Percentiles rank a stretch among this genome's conserved stretches.
phyloP scores from a whole-genome alignment of 2,797 vertebrate genomes.

The Lacerta agilis region DNA sequence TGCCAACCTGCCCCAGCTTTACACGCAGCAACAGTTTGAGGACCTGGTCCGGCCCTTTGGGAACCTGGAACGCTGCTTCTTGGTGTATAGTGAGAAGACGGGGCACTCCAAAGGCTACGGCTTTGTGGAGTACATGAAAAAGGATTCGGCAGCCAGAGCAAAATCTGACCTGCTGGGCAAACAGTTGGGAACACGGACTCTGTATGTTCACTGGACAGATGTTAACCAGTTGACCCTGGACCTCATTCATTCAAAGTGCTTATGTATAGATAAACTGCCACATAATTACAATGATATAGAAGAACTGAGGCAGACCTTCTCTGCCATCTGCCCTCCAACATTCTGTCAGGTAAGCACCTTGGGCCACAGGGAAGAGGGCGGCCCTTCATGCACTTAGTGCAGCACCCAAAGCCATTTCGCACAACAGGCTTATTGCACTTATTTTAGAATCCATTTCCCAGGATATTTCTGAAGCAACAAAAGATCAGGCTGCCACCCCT shows the following conservation, averaged over 20 bases:
- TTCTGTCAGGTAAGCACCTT: slow-evolving; percentile 88
- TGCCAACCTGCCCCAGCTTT: slow-evolving; percentile 88
- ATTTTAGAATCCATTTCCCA: neutral
- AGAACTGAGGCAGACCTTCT: slow-evolving; percentile 82
- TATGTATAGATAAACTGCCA: slow-evolving; percentile 89
- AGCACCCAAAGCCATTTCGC: neutral
- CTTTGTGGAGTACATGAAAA: slow-evolving; percentile 97
- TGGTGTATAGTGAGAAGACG: slow-evolving; percentile 86
- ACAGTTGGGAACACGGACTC: slow-evolving; percentile 88
- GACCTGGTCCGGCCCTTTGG: slow-evolving; percentile 93
- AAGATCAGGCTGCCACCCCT: neutral
- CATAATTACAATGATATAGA: slow-evolving; percentile 81
- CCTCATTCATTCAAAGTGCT: slow-evolving; percentile 88
- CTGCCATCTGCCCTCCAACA: slow-evolving; percentile 77
- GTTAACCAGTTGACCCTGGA: slow-evolving; percentile 86
- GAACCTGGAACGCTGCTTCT: slow-evolving; percentile 92
- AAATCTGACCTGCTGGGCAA: slow-evolving; percentile 92
- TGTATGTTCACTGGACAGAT: slow-evolving; percentile 96
- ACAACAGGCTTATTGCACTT: neutral
- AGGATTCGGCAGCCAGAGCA: slow-evolving; percentile 91
- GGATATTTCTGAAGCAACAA: neutral
- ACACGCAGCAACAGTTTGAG: slow-evolving; percentile 92
- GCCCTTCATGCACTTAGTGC: neutral
- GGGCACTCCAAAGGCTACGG: slow-evolving; percentile 95
- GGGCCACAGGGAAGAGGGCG: neutral